phyloP scores from a whole-genome alignment of 2,888 invertebrate species.

The Ornithoptera alexandrae region DNA sequence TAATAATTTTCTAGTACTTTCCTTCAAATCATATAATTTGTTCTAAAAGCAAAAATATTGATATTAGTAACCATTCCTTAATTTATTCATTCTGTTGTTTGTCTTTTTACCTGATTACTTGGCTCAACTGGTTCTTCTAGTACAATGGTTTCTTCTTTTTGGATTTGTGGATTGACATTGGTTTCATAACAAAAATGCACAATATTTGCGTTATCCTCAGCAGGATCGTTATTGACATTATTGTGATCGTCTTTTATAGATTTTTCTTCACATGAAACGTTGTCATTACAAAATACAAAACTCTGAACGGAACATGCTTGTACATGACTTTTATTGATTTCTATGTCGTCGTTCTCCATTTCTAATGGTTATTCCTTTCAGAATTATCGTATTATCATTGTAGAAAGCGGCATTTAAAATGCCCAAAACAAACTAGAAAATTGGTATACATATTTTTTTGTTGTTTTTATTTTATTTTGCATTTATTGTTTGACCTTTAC shows the following conservation, averaged over 20 bases:
- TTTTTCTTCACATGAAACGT: slow-evolving; percentile 7
- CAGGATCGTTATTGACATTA: not conserved
- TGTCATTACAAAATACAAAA: slow-evolving; percentile 6
- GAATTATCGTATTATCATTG: not conserved
- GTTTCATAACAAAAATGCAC: not conserved
- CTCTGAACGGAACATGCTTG: slow-evolving; percentile 7
- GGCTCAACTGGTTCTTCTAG: slow-evolving; percentile 1
- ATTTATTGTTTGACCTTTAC: not conserved
- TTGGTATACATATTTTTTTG: not conserved
- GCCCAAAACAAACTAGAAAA: not conserved
- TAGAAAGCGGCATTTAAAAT: not conserved
- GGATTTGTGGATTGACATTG: not conserved
- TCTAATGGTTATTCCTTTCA: not conserved
- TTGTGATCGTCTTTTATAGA: slow-evolving; percentile 6
- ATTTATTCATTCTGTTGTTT: not conserved
- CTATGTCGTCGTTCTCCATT: slow-evolving; percentile 10
- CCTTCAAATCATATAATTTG: slow-evolving; percentile 43
- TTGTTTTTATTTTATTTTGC: not conserved
- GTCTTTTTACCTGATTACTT: slow-evolving; percentile 7
- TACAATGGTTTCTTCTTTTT: not conserved
- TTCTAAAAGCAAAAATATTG: slow-evolving; percentile 33
- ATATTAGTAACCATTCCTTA: not conserved
- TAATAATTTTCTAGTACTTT: slow-evolving; percentile 61
- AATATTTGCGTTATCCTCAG: not conserved
- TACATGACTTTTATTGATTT: not conserved